Evolutionary conservation across 2,888 invertebrate species (phyloP).

Genomic region (Volucella inflata): DNA sequence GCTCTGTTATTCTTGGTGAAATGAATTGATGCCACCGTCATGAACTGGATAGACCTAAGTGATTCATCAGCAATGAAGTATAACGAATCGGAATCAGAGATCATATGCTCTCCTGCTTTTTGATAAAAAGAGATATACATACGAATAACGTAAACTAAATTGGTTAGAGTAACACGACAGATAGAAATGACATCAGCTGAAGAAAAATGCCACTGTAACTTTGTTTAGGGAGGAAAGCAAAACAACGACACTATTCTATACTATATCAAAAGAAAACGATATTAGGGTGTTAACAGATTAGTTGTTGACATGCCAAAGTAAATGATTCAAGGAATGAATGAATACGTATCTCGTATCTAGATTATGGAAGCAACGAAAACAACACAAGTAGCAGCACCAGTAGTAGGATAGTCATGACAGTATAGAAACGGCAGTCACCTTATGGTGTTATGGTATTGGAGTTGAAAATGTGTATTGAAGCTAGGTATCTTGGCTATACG

Average conservation of each 20-base stretch:
- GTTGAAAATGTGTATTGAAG: constrained; percentile 53
- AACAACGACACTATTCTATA: constrained; percentile 45
- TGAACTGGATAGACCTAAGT: constrained; percentile 71
- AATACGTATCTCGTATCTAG: constrained; percentile 44
- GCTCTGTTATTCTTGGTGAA: constrained; percentile 8
- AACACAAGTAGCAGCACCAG: constrained; percentile 31
- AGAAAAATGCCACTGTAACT: constrained; percentile 51
- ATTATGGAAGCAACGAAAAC: background rate
- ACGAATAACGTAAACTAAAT: constrained; percentile 42
- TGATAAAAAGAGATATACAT: constrained; percentile 24
- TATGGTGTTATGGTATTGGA: constrained; percentile 34
- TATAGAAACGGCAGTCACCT: constrained; percentile 33
- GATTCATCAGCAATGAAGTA: constrained; percentile 62
- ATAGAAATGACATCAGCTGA: constrained; percentile 27
- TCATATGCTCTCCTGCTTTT: constrained; percentile 44
- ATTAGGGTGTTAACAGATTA: constrained; percentile 83
- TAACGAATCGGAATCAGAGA: constrained; percentile 72
- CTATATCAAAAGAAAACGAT: constrained; percentile 64
- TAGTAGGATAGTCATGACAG: constrained; percentile 42
- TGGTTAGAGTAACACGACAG: background rate
- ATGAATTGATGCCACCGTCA: constrained; percentile 24
- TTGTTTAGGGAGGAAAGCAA: constrained; percentile 41
- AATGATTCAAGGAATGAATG: constrained; percentile 79
- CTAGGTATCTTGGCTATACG: constrained; percentile 56
- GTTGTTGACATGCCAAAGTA: constrained; percentile 84